Evolutionary conservation across 2,888 invertebrate species (phyloP), one percentile per base, ranked within the genome.

Genomic region (Euplagia quadripunctaria): DNA sequence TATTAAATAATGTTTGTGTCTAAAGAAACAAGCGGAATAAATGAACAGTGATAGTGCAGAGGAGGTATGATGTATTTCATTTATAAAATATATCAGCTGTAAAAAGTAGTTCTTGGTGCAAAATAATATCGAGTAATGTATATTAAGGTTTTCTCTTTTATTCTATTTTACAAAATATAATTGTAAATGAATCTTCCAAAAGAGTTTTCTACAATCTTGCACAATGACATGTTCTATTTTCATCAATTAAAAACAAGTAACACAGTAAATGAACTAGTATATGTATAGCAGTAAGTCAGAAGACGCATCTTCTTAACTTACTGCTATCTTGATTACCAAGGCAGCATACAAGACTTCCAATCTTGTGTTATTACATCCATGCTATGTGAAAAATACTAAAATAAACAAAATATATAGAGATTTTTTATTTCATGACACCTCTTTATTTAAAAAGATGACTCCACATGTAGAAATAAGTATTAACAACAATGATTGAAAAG

Each of bases 41-140:
- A 68, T 68, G 68, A 55, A 68, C 58, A 68, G 55, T 43, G 58
- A 43, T 68, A 4, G 14, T 20, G 7, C 43, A 58, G 58, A 68
- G n/a, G 68, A 66, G 66, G 66, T 66, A 49, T 66, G 63, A 42
- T 17, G 51, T 51, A 6, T 61, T 31, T 61, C n/a, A n/a, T n/a
- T n/a, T n/a, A n/a, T n/a, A n/a, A n/a, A n/a, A n/a, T n/a, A n/a
- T n/a, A n/a, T n/a, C 31, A 61, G 43, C 43, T 46, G 43, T 46
- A 46, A 8, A 46, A 46, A 46, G 43, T 8, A 46, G 43, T 46
- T 8, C 43, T 8, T 46, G 43, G 4, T 9, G 43, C 43, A 46
- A 46, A 46, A 46, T 46, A 46, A 9, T 46, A 8, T 8, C 43
- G 43, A 46, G 43, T 46, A 3, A 46, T 46, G 43, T 46, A 46